Evolutionary conservation across 2,888 invertebrate species (phyloP).

Genomic region (Philaethria dido): DNA sequence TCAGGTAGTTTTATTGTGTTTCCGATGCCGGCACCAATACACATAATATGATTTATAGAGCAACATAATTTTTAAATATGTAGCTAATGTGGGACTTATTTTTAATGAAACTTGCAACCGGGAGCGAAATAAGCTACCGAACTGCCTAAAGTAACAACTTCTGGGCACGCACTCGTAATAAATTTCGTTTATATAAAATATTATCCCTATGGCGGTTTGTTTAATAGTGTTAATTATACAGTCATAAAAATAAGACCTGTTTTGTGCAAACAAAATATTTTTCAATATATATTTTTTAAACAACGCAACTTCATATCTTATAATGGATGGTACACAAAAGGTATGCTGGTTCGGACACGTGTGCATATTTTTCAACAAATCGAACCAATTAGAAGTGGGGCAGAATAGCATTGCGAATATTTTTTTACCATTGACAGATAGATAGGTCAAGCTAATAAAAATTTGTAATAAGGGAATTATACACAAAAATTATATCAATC

Average conservation of each 20-base stretch:
- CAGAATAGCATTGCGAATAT: too few species aligned
- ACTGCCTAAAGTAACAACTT: slow-evolving; percentile 41
- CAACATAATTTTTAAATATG: slow-evolving; percentile 66
- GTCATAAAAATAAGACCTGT: neutral
- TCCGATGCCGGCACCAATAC: slow-evolving; percentile 69
- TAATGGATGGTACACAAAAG: too few species aligned
- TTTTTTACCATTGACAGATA: too few species aligned
- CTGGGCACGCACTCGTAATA: slow-evolving; percentile 37
- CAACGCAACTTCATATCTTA: neutral
- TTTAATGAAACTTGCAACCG: slow-evolving; percentile 53
- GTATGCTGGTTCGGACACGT: too few species aligned
- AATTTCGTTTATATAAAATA: slow-evolving; percentile 37
- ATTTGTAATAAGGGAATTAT: too few species aligned
- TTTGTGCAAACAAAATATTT: neutral
- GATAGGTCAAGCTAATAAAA: too few species aligned
- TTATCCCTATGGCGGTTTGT: slow-evolving; percentile 18
- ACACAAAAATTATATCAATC: too few species aligned
- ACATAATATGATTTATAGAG: slow-evolving; percentile 72
- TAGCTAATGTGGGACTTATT: slow-evolving; percentile 59
- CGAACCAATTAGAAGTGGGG: too few species aligned
- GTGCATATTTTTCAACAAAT: too few species aligned
- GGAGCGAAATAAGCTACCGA: slow-evolving; percentile 56
- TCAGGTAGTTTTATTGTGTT: slow-evolving; percentile 80
- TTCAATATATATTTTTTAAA: neutral
- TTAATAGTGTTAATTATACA: slow-evolving; percentile 6